A percentile compares a stretch with the other conserved stretches of the same genome.
Evolutionary conservation across 1,140 invertebrate species (phyloP).

Genomic region (Halesus radiatus): DNA sequence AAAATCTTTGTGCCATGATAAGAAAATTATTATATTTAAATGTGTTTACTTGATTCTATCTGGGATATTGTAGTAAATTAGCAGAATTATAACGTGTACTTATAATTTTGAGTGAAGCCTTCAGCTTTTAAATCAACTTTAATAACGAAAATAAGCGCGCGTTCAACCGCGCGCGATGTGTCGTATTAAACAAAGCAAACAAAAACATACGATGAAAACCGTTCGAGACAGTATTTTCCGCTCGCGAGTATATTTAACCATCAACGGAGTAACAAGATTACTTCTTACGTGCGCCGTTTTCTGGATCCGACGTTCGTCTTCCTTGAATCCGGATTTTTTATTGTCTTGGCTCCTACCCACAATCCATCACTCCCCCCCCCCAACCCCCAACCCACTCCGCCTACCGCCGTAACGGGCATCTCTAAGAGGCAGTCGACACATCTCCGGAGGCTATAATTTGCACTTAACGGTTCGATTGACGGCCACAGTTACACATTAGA

Average conservation of each 20-base stretch:
- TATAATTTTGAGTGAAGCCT: no score
- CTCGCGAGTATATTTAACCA: slow-evolving; percentile 9
- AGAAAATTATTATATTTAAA: no score
- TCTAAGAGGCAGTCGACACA: slow-evolving; percentile 36
- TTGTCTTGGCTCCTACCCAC: slow-evolving; percentile 14
- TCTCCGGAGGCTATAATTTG: slow-evolving; percentile 54
- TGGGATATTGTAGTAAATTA: no score
- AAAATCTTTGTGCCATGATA: no score
- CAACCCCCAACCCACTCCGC: neutral
- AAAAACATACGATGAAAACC: no score
- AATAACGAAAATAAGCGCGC: no score
- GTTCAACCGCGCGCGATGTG: no score
- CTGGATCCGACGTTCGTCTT: slow-evolving; percentile 34
- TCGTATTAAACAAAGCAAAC: no score
- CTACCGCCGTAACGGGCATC: neutral
- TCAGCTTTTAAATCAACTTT: no score
- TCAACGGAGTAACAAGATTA: slow-evolving; percentile 30
- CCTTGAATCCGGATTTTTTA: slow-evolving; percentile 25
- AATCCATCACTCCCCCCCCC: neutral
- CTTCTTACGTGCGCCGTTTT: slow-evolving; percentile 2
- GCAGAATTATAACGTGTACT: no score
- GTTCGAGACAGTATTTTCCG: neutral
- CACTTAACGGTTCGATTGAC: slow-evolving; percentile 56
- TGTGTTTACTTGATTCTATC: no score
- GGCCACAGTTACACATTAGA: slow-evolving; percentile 37